A percentile compares a stretch with the other conserved stretches of the same genome.
These are phyloP conservation scores for Drosophila siamana DNA, from an alignment of 2,888 invertebrate species.

Conservation along the genomic window DNA sequence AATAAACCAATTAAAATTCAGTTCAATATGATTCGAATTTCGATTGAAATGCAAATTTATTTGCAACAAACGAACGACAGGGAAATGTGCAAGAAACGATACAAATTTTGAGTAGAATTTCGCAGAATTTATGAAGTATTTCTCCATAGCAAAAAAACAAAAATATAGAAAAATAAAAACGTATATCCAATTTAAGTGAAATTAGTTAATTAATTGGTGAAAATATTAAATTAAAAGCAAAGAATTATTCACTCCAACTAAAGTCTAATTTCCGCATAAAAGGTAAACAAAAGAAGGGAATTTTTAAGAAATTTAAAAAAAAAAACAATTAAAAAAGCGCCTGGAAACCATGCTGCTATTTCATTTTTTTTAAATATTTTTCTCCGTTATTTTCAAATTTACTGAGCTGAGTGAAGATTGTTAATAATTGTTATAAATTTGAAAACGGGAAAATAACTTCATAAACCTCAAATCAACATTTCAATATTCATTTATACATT, in stretches of 20 bases:
- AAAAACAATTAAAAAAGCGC: too few relatives aligned
- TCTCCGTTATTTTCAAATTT: too few relatives aligned
- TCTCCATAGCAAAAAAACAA: constrained; percentile 8
- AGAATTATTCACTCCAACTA: not conserved
- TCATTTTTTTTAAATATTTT: too few relatives aligned
- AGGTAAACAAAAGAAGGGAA: not conserved
- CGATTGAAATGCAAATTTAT: constrained; percentile 8
- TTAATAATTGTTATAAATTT: not conserved
- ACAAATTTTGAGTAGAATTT: constrained; percentile 41
- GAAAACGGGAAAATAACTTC: constrained; percentile 13
- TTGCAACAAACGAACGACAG: constrained; percentile 25
- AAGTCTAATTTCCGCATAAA: not conserved
- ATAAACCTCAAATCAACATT: constrained; percentile 16
- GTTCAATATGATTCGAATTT: not conserved
- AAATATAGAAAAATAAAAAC: too few relatives aligned
- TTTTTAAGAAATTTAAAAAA: not conserved
- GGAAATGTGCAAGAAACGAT: not conserved
- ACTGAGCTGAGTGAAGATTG: too few relatives aligned
- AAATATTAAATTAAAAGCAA: not conserved
- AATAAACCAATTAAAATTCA: not conserved
- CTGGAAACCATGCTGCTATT: too few relatives aligned
- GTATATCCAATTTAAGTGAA: not conserved
- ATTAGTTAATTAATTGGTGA: not conserved
- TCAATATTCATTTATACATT: constrained; percentile 2
- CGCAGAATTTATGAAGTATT: constrained; percentile 52